Evolutionary conservation across 2,888 invertebrate genomes (phyloP), one percentile per base, ranked within the genome.

Genomic region (Choristoneura rosaceana): DNA sequence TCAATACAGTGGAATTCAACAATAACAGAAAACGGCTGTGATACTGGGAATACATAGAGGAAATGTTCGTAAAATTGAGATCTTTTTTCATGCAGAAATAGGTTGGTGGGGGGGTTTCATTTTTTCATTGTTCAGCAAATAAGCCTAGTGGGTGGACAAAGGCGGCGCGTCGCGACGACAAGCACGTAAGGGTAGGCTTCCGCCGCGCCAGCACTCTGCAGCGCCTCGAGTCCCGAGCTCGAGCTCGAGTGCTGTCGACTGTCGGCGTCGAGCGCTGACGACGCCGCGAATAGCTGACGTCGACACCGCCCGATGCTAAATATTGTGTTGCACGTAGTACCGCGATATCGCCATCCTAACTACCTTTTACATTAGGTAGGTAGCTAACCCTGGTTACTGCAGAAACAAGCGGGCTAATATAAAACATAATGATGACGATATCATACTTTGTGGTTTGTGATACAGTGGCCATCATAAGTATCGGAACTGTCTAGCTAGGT

Each of bases 61-160:
- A 34, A 83, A 85, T 85, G 87, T 85, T 86, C 84, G 82, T 73
- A 80, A 81, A 84, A 85, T 85, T 87, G 87, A 87, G 85, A 85
- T 81, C 78, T 82, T 83, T 82, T 81, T 74, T 79, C 80, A 25
- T 84, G 80, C 83, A 84, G 86, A 89, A 90, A 89, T 89, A 86
- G 83, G 87, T 85, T 77, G 84, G 84, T 86, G 55, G 43, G 83
- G 85, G 87, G 85, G 87, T 90, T 91, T 88, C 89, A 89, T 87
- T 92, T 93, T 92, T 91, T 87, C 92, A 91, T 93, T 93, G 93
- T 92, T 93, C 93, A 93, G 93, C 93, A 93, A 93, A 93, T 93
- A 92, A 93, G 92, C 90, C 91, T 93, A 92, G 93, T 92, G 92
- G 91, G 86, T 88, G 91, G 92, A 93, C 93, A 93, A 93, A 93